phyloP scores from a whole-genome alignment of 1,140 invertebrate genomes.

The Caenorhabditis remanei region DNA sequence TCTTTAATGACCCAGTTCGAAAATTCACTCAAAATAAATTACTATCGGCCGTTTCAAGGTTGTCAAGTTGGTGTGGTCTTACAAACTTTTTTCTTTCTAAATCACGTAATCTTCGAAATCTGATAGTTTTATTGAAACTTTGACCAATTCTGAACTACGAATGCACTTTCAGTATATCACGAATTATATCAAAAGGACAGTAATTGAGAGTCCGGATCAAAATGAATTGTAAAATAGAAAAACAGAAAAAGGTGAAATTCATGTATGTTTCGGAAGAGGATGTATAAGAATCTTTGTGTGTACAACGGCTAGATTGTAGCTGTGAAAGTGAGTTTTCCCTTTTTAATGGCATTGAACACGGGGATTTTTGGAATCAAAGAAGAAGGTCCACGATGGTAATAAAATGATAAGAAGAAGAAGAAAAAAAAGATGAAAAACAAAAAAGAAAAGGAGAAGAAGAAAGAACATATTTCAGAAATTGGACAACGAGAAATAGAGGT shows the following conservation, averaged over 20 bases:
- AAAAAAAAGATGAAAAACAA: background rate
- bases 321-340: background rate
- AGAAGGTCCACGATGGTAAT: slow-evolving; percentile 47
- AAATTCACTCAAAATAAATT: background rate
- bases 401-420: background rate
- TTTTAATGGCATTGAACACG: slow-evolving; percentile 28
- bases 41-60: background rate
- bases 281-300: background rate
- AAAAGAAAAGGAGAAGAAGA: background rate
- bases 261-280: background rate
- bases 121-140: background rate
- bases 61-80: background rate
- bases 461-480: slow-evolving; percentile 15
- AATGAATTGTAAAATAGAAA: background rate
- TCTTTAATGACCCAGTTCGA: background rate
- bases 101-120: slow-evolving; percentile 43
- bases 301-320: slow-evolving; percentile 52
- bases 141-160: background rate
- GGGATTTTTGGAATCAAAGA: slow-evolving; percentile 38
- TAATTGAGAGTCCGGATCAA: background rate
- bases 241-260: background rate
- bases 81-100: background rate
- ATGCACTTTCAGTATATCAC: slow-evolving; percentile 2
- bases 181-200: slow-evolving; percentile 6
- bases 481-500: background rate